Conservation (phyloP, 2,888 invertebrate species). For the Stratiomys singularior region DNA sequence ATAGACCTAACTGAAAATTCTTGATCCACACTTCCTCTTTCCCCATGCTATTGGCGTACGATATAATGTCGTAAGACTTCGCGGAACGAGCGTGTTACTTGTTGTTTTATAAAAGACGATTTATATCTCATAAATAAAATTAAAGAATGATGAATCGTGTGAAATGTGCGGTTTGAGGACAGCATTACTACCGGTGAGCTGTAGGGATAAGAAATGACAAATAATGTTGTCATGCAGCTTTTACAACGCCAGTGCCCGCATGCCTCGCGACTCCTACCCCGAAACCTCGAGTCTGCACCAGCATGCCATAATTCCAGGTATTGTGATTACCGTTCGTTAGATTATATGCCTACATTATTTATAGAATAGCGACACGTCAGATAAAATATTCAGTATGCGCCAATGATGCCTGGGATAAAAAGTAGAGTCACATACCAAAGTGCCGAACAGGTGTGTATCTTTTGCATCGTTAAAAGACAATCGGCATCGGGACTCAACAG, state of each 20-base stretch:
- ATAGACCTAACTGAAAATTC: conserved; percentile 26
- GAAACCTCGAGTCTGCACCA: conserved; percentile 7
- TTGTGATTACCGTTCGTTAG: conserved; percentile 35
- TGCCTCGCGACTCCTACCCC: neutral
- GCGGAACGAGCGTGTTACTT: conserved; percentile 25
- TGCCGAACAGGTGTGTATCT: neutral
- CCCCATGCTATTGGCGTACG: neutral
- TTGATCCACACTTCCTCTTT: neutral
- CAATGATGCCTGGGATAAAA: conserved; percentile 23
- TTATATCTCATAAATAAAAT: conserved; percentile 54
- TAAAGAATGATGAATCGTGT: conserved; percentile 56
- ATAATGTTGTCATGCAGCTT: conserved; percentile 9
- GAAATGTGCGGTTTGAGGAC: conserved; percentile 49
- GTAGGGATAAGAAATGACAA: conserved; percentile 35
- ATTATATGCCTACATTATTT: conserved; percentile 25
- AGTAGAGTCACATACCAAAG: neutral
- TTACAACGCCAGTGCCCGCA: neutral
- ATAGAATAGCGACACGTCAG: conserved; percentile 25
- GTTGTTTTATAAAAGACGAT: conserved; percentile 32
- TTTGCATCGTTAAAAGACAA: neutral
- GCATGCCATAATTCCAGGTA: conserved; percentile 35
- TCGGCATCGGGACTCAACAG: neutral
- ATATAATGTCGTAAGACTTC: conserved; percentile 17
- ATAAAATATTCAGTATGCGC: conserved; percentile 34
- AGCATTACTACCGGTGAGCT: neutral